Conservation (phyloP, 2,113 vertebrate species). For the Alouatta palliata region DNA sequence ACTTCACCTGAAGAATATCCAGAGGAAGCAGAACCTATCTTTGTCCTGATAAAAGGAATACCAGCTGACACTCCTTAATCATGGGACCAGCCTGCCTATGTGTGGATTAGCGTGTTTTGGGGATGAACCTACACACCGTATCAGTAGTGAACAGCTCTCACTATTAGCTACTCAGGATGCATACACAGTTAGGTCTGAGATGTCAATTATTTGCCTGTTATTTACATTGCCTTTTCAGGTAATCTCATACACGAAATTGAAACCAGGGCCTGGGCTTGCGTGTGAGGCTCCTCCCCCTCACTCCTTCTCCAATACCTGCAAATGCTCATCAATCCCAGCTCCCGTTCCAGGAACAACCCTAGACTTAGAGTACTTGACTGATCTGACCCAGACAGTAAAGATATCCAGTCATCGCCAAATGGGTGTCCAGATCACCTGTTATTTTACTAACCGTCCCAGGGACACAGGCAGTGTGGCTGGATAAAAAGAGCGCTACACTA, state of each 20-base stretch:
- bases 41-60: background rate
- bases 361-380: background rate
- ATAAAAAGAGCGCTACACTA: background rate
- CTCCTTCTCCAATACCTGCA: background rate
- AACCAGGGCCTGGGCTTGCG: background rate
- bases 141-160: background rate
- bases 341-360: background rate
- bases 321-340: background rate
- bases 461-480: background rate
- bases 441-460: background rate
- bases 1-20: background rate
- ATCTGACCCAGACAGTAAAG: background rate
- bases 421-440: background rate
- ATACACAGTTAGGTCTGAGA: background rate
- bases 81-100: background rate
- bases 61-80: background rate
- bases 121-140: background rate
- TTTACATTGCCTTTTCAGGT: background rate
- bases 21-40: background rate
- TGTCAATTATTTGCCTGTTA: background rate
- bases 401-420: background rate
- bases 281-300: background rate
- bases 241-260: slow-evolving; percentile 27
- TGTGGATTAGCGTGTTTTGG: background rate
- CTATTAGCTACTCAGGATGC: background rate